A percentile compares a stretch with the other conserved stretches of the same genome.
These are phyloP conservation scores for Tenualosa thibaudeaui DNA, from an alignment of 2,797 vertebrate species.

Conservation along the genomic window DNA sequence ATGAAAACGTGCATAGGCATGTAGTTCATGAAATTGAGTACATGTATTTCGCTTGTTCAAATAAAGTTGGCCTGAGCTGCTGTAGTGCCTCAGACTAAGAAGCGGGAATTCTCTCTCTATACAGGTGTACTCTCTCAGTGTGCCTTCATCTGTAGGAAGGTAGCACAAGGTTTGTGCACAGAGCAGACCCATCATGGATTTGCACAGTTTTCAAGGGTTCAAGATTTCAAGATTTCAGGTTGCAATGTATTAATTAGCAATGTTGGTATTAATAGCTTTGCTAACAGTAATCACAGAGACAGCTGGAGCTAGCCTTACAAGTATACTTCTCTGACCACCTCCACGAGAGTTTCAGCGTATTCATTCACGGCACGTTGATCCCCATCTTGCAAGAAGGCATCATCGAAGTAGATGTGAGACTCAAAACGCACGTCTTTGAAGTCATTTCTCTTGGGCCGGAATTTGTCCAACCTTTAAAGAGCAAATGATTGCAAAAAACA, in stretches of 20 bases:
- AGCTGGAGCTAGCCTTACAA: not conserved
- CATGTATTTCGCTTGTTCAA: too few species aligned
- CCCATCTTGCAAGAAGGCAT: not conserved
- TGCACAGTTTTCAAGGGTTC: too few species aligned
- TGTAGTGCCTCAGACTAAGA: too few species aligned
- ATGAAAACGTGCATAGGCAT: too few species aligned
- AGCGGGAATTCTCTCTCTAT: too few species aligned
- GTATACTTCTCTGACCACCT: constrained; percentile 14
- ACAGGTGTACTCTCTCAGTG: too few species aligned
- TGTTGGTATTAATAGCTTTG: not conserved
- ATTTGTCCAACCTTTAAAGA: constrained; percentile 10
- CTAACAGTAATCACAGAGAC: not conserved
- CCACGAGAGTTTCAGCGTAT: not conserved
- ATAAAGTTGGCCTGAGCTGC: too few species aligned
- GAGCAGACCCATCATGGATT: too few species aligned
- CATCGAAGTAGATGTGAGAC: constrained; percentile 16
- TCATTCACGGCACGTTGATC: not conserved
- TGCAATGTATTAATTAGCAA: not conserved
- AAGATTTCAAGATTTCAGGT: too few species aligned
- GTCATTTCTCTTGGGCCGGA: not conserved
- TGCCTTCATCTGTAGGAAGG: too few species aligned
- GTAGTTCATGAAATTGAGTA: too few species aligned
- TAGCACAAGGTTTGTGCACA: too few species aligned
- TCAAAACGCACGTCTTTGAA: constrained; percentile 8
- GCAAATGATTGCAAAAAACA: not conserved